phyloP scores from a whole-genome alignment of 2,888 invertebrate species.

The Spodoptera littoralis region DNA sequence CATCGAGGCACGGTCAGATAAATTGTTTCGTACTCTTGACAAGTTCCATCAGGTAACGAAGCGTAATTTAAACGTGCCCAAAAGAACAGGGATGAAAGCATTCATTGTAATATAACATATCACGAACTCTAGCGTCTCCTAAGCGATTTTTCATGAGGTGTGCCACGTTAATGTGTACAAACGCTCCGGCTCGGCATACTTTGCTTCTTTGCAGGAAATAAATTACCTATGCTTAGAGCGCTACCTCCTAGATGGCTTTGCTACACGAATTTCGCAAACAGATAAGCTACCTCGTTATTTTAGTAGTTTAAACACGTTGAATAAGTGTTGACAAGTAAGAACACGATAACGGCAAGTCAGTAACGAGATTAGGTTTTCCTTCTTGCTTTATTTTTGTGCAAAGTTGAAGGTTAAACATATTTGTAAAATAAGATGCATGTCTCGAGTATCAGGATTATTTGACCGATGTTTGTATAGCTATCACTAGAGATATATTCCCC shows the following conservation, averaged over 20 bases:
- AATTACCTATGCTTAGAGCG: constrained; percentile 79
- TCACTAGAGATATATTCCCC: constrained; percentile 42
- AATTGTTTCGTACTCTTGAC: constrained; percentile 6
- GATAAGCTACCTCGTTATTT: constrained; percentile 68
- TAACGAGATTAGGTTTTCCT: constrained; percentile 29
- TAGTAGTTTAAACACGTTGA: constrained; percentile 54
- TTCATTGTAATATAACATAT: constrained; percentile 64
- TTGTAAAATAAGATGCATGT: not conserved
- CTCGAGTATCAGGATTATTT: constrained; percentile 21
- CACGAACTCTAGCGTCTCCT: constrained; percentile 76
- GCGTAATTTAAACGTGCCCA: constrained; percentile 55
- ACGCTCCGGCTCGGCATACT: constrained; percentile 84
- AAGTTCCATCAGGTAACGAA: constrained; percentile 31
- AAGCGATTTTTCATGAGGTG: constrained; percentile 88
- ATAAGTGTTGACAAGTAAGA: constrained; percentile 53
- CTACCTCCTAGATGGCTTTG: constrained; percentile 64
- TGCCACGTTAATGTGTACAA: constrained; percentile 86
- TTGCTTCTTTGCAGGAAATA: constrained; percentile 85
- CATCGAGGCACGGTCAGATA: constrained; percentile 2
- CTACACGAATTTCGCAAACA: constrained; percentile 75
- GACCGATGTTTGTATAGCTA: constrained; percentile 19
- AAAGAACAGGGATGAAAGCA: constrained; percentile 51
- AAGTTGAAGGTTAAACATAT: constrained; percentile 18
- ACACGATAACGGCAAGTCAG: constrained; percentile 38
- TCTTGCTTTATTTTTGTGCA: constrained; percentile 31